Conservation (phyloP, 2,888 invertebrate genomes). For the Harpalus rubripes region DNA sequence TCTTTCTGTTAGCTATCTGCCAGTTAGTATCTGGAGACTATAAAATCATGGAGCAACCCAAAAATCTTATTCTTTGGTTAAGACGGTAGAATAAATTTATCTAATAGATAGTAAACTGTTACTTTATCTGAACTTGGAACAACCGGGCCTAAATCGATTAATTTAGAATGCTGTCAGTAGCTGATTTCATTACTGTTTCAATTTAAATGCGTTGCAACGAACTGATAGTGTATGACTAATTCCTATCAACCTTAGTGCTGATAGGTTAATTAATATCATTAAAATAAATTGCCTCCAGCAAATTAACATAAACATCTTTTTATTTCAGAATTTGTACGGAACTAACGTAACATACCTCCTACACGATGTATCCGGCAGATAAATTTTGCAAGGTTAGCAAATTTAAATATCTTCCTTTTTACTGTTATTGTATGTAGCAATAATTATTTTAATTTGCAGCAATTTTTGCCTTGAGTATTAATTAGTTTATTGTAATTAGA, state of each 20-base stretch:
- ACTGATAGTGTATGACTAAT: conserved; percentile 15
- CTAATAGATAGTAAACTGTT: too few species aligned
- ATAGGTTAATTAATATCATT: conserved; percentile 30
- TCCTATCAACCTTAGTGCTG: neutral
- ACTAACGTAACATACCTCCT: conserved; percentile 24
- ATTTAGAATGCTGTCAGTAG: too few species aligned
- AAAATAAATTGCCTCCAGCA: neutral
- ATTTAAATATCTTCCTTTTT: conserved; percentile 48
- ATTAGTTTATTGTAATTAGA: conserved; percentile 27
- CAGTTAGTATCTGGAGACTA: too few species aligned
- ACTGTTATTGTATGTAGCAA: neutral
- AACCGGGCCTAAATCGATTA: too few species aligned
- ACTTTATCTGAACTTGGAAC: too few species aligned
- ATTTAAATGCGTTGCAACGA: too few species aligned
- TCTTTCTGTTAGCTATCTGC: too few species aligned
- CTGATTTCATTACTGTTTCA: too few species aligned
- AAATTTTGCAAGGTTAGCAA: conserved; percentile 26
- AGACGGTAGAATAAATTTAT: too few species aligned
- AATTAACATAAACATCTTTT: conserved; percentile 13
- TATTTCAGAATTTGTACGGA: conserved; percentile 29
- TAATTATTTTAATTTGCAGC: conserved; percentile 24
- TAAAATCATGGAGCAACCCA: too few species aligned
- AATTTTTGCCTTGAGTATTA: conserved; percentile 25
- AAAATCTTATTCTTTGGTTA: too few species aligned
- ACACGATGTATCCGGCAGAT: conserved; percentile 21